Evolutionary conservation across 37 sponge, comb jelly and placozoan genomes (phyloP).

Genomic region (Halisarca cf. caerulea): DNA sequence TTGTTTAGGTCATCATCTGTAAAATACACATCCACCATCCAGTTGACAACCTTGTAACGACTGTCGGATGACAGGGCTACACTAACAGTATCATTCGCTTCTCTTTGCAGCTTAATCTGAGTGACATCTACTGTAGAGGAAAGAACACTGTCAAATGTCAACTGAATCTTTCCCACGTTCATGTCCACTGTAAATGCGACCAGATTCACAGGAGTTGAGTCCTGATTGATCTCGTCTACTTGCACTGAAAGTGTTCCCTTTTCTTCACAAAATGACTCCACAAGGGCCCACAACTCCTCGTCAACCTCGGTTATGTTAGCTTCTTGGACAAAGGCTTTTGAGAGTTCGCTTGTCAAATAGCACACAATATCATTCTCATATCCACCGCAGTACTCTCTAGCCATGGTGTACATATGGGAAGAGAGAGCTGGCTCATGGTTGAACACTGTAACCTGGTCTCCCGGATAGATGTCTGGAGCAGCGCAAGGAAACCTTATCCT

Average conservation of each 20-base stretch:
- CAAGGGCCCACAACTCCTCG: neutral
- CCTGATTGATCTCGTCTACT: neutral
- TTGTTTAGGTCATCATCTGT: neutral
- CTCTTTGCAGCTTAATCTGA: neutral
- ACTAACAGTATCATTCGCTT: neutral
- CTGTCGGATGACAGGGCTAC: neutral
- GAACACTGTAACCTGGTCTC: neutral
- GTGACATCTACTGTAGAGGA: neutral
- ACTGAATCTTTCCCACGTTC: neutral
- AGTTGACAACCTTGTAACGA: neutral
- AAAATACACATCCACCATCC: neutral
- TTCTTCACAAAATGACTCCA: conserved; percentile 4
- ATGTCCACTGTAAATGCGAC: conserved; percentile 1
- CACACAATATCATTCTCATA: neutral
- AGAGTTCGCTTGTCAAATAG: neutral
- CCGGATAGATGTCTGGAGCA: neutral
- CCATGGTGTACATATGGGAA: neutral
- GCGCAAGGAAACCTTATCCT: neutral
- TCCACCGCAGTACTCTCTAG: neutral
- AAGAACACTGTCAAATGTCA: conserved; percentile 10
- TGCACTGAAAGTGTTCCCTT: neutral
- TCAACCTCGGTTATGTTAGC: neutral
- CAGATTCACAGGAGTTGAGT: neutral
- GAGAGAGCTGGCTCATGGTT: neutral
- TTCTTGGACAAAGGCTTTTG: neutral